Percentiles rank a stretch among this genome's conserved stretches.
Conservation (phyloP, 1,140 invertebrate genomes). For the Brachionus angularis region DNA sequence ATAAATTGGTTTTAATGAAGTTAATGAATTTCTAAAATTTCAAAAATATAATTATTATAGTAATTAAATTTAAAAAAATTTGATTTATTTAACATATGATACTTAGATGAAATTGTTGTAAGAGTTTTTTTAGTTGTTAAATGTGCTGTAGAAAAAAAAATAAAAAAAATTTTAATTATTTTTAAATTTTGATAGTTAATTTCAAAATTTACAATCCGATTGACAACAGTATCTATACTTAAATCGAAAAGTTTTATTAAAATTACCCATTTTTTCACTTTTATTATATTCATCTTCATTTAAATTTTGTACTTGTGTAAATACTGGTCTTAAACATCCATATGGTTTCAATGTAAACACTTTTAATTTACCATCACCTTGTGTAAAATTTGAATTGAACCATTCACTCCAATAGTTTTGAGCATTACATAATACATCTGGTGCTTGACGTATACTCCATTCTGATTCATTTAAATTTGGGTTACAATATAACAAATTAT, state of each 20-base stretch:
- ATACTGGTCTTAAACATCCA: not conserved
- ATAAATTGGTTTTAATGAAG: too few relatives aligned
- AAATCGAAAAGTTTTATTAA: not conserved
- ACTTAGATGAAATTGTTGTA: too few relatives aligned
- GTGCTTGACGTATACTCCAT: not conserved
- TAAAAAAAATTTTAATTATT: too few relatives aligned
- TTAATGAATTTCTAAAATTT: too few relatives aligned
- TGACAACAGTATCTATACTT: too few relatives aligned
- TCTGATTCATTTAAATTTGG: not conserved
- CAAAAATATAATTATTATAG: too few relatives aligned
- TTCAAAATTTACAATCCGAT: too few relatives aligned
- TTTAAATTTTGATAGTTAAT: too few relatives aligned
- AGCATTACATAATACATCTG: constrained; percentile 30
- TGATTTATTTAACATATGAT: too few relatives aligned
- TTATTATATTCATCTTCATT: not conserved
- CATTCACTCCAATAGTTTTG: constrained; percentile 10
- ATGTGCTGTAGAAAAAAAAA: too few relatives aligned
- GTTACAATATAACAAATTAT: constrained; percentile 7
- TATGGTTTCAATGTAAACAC: not conserved
- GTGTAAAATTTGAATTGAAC: not conserved
- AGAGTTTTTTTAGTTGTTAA: too few relatives aligned
- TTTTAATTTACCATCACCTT: constrained; percentile 29
- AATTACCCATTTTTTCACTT: not conserved
- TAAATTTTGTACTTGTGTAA: constrained; percentile 10
- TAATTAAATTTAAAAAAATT: too few relatives aligned